Evolutionary conservation across 2,113 vertebrate genomes (phyloP), one percentile per base, ranked within the genome.

Genomic region (Crotophaga sulcirostris): DNA sequence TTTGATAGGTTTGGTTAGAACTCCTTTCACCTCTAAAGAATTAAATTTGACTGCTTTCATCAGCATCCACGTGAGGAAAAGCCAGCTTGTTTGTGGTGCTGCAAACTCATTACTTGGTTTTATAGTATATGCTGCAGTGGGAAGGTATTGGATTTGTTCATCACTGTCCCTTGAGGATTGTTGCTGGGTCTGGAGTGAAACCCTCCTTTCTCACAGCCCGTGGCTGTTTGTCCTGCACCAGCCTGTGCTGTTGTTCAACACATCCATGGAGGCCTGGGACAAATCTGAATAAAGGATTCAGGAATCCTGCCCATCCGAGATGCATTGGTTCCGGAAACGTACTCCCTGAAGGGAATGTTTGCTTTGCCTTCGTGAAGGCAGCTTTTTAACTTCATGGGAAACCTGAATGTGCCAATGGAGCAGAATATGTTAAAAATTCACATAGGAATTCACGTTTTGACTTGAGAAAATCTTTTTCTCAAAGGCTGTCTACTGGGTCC

Each of bases 291-390:
- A 5, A 26, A 31, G 68, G 28, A 38, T 34, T 84, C 8, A 2
- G 74, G 21, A 66, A 15, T 40, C 36, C 17, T 70, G 23, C 85
- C 66, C 13, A 2, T 20, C 56, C 59, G 74, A 49, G 42, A 33
- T 29, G 23, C 0, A 0, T 51, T 54, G 38, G 52, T 82, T 56
- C 82, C 0, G 0, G 23, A 75, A 63, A 54, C 7, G 31, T n/a
- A 0, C 42, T 63, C 47, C 16, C 20, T 0, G 1, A 44, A 79
- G 49, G 63, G 70, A 64, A 3, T 67, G 7, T 92, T 90, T 78
- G 52, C 36, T 77, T 7, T 59, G 0, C 36, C 51, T 49, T 52
- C 17, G n/a, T 6, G 2, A 47, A 90, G 38, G 60, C 73, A 87
- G 73, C 52, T 87, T 80, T 66, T 62, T 12, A 49, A 28, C 21